A percentile compares a stretch with the other conserved stretches of the same genome.
phyloP scores from a whole-genome alignment of 2,797 vertebrate species.

The Phoxinus dragarum region DNA sequence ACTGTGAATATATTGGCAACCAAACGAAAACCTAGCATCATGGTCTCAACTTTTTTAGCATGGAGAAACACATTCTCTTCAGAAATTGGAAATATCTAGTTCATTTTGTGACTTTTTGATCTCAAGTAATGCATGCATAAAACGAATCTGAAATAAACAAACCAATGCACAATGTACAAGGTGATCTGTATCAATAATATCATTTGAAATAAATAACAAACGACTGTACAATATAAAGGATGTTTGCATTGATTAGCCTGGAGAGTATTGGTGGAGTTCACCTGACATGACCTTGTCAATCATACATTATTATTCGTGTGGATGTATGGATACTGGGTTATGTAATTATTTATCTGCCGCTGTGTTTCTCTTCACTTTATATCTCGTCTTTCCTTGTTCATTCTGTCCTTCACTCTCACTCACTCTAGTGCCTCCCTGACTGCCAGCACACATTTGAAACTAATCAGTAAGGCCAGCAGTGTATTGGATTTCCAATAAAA shows the following conservation, averaged over 20 bases:
- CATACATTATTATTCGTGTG: background rate
- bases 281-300: background rate
- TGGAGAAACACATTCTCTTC: background rate
- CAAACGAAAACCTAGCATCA: background rate
- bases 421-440: slow-evolving; percentile 11
- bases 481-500: slow-evolving; percentile 3
- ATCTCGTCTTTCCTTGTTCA: background rate
- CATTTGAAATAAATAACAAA: background rate
- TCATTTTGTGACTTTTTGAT: background rate
- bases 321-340: slow-evolving; percentile 4
- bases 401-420: slow-evolving; percentile 6
- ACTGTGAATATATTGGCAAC: background rate
- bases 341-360: slow-evolving; percentile 20
- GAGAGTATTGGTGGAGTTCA: background rate
- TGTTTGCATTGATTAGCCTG: background rate
- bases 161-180: background rate
- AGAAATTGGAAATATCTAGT: background rate
- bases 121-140: background rate
- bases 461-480: slow-evolving; percentile 17
- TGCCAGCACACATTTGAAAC: background rate
- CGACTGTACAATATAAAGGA: background rate
- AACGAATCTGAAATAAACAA: background rate
- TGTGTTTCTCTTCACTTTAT: background rate
- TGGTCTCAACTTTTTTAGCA: background rate
- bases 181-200: background rate